phyloP scores from a whole-genome alignment of 2,888 invertebrate genomes.

The Watsonalla cultraria region DNA sequence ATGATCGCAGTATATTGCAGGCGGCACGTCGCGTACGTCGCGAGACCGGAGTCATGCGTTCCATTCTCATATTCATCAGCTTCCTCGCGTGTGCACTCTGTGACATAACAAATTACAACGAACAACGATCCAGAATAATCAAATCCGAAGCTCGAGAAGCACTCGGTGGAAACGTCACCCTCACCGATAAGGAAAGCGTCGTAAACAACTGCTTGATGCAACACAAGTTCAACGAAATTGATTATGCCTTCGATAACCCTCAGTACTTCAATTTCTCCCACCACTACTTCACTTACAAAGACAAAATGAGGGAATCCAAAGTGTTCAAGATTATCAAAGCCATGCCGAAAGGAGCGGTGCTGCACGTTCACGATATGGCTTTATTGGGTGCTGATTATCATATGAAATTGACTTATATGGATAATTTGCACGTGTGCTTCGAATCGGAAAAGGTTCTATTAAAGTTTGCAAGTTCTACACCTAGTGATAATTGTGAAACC shows the following conservation, averaged over 20 bases:
- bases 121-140: slow-evolving; percentile 60
- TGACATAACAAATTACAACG: slow-evolving; percentile 36
- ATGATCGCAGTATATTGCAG: not conserved
- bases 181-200: slow-evolving; percentile 65
- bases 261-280: slow-evolving; percentile 80
- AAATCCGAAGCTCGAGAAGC: slow-evolving; percentile 60
- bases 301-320: slow-evolving; percentile 78
- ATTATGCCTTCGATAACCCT: slow-evolving; percentile 75
- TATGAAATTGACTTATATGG: slow-evolving; percentile 80
- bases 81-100: slow-evolving; percentile 19
- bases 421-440: slow-evolving; percentile 78
- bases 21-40: not conserved
- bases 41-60: not conserved
- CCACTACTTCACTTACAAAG: slow-evolving; percentile 81
- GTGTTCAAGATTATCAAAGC: slow-evolving; percentile 82
- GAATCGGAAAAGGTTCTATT: slow-evolving; percentile 26
- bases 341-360: slow-evolving; percentile 87
- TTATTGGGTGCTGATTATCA: slow-evolving; percentile 80
- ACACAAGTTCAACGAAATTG: slow-evolving; percentile 74
- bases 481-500: slow-evolving; percentile 29
- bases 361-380: slow-evolving; percentile 85
- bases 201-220: slow-evolving; percentile 80
- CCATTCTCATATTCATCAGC: not conserved
- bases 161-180: slow-evolving; percentile 72
- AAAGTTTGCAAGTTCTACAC: slow-evolving; percentile 44